A percentile compares a stretch with the other conserved stretches of the same genome.
phyloP scores from a whole-genome alignment of 2,113 vertebrate genomes.

The Tachuris rubrigastra region DNA sequence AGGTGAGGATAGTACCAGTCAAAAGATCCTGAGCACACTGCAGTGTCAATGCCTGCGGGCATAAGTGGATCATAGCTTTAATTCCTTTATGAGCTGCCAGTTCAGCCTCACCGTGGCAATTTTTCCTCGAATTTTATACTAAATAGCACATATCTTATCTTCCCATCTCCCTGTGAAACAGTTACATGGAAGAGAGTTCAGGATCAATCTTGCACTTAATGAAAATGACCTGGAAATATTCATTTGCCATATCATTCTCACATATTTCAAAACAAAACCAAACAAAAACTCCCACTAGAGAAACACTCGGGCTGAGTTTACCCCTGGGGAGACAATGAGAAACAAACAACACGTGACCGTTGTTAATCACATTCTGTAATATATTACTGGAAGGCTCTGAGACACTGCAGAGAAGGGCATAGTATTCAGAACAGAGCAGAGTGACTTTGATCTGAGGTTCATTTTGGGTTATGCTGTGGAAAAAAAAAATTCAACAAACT shows the following conservation, averaged over 20 bases:
- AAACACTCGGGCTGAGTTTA: not conserved
- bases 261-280: not conserved
- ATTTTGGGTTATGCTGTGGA: not conserved
- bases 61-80: not conserved
- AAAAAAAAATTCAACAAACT: not conserved
- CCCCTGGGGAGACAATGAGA: slow-evolving; percentile 27
- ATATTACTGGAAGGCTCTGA: not conserved
- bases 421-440: not conserved
- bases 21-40: not conserved
- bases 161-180: not conserved
- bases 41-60: not conserved
- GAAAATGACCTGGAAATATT: slow-evolving; percentile 24
- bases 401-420: not conserved
- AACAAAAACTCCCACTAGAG: not conserved
- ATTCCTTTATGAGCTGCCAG: not conserved
- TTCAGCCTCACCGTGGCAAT: not conserved
- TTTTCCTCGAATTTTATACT: not conserved
- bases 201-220: not conserved
- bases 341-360: slow-evolving; percentile 6
- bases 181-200: not conserved
- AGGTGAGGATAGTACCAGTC: not conserved
- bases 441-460: slow-evolving; percentile 37
- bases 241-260: not conserved
- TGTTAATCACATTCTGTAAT: not conserved
- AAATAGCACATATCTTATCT: not conserved